Conservation (phyloP, 2,888 invertebrate species). For the Diadegma fenestrale region DNA sequence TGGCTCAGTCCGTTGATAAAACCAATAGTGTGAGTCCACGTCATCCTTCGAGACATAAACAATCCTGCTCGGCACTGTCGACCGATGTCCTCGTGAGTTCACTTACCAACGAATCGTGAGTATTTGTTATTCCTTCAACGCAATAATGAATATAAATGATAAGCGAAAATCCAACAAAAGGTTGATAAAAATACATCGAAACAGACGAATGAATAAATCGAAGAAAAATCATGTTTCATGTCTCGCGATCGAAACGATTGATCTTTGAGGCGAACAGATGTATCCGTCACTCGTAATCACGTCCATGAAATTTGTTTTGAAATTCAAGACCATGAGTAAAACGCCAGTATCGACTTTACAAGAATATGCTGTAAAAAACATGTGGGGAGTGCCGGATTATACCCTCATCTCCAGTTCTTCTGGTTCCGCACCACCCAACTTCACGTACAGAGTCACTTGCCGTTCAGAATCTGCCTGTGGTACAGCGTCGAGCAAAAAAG, state of each 20-base stretch:
- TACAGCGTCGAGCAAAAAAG: slow-evolving; percentile 49
- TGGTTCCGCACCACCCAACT: not conserved
- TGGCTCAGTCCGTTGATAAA: not conserved
- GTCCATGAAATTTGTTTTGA: not conserved
- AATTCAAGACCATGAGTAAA: slow-evolving; percentile 59
- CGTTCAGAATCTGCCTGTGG: not conserved
- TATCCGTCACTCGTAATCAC: not conserved
- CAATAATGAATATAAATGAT: not conserved
- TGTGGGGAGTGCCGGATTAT: slow-evolving; percentile 19
- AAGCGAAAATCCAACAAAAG: not conserved
- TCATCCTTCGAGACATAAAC: not conserved
- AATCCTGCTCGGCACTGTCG: not conserved
- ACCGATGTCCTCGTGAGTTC: not conserved
- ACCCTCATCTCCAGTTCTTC: not conserved
- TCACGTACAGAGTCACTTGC: slow-evolving; percentile 45
- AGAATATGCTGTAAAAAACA: slow-evolving; percentile 38
- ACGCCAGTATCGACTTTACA: slow-evolving; percentile 54
- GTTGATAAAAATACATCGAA: not conserved
- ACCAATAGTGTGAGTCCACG: not conserved
- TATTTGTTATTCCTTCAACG: not conserved
- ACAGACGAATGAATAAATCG: not conserved
- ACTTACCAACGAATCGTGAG: not conserved
- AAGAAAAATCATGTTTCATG: not conserved
- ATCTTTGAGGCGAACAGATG: not conserved
- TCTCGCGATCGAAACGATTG: not conserved